These are phyloP conservation scores for Mesitornis unicolor DNA, from an alignment of 2,113 vertebrate species.

Conservation along the genomic window DNA sequence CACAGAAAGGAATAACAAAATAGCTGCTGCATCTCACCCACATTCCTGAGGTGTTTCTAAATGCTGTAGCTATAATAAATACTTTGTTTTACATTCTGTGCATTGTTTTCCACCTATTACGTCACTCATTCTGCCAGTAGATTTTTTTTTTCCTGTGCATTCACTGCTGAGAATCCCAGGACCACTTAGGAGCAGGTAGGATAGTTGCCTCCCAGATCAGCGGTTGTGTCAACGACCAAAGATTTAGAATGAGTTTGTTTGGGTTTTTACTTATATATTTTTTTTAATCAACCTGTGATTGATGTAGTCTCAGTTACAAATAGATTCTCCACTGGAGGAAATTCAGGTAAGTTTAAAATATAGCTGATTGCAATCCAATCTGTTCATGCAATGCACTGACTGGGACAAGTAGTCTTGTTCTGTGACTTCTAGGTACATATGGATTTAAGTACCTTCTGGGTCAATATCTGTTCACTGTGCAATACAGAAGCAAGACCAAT, in stretches of 20 bases:
- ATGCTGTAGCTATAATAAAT: background rate
- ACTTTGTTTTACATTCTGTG: conserved; percentile 1
- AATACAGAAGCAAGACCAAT: rapidly evolving
- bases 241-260: background rate
- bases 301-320: background rate
- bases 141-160: background rate
- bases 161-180: background rate
- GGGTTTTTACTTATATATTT: background rate
- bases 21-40: conserved; percentile 4
- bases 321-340: background rate
- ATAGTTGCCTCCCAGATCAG: background rate
- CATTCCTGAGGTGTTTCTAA: conserved; percentile 20
- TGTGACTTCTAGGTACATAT: background rate
- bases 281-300: background rate
- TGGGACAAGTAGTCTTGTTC: background rate
- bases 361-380: background rate
- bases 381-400: background rate
- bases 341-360: background rate
- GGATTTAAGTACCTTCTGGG: background rate
- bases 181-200: background rate
- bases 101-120: background rate
- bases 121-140: background rate
- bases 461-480: background rate
- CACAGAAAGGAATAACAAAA: conserved; percentile 76
- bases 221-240: background rate